Conservation (phyloP, 2,113 vertebrate species). For the Heloderma charlesbogerti region DNA sequence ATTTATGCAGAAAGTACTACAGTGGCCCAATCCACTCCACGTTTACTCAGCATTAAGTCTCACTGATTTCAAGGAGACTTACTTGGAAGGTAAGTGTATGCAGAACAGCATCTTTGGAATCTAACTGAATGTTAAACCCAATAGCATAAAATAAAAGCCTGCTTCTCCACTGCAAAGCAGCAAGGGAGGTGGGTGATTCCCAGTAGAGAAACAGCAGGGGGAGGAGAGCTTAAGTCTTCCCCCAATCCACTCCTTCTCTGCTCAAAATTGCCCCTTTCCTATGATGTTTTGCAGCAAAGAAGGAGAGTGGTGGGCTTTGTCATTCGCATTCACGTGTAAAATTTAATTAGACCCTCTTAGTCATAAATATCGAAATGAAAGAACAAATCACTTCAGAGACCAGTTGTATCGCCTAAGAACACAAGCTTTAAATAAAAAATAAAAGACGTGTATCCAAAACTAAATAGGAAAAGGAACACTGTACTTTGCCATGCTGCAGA, state of each 20-base stretch:
- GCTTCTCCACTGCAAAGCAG: background rate
- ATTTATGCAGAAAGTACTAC: background rate
- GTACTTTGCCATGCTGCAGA: slow-evolving; percentile 27
- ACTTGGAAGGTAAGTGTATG: background rate
- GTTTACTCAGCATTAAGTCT: background rate
- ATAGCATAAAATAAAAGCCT: background rate
- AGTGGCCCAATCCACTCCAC: too few relatives aligned
- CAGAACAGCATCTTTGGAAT: background rate
- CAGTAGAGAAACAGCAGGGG: background rate
- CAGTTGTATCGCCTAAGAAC: accelerated
- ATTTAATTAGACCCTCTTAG: too few relatives aligned
- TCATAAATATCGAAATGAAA: slow-evolving; percentile 36
- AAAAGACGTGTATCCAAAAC: slow-evolving; percentile 38
- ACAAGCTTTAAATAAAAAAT: background rate
- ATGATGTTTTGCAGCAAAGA: background rate
- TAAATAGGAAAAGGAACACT: slow-evolving; percentile 57
- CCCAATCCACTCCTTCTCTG: background rate
- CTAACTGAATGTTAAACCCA: background rate
- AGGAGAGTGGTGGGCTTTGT: background rate
- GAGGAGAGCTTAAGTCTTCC: background rate
- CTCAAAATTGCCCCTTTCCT: background rate
- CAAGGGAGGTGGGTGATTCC: background rate
- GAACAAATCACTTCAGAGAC: slow-evolving; percentile 29
- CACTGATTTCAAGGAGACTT: background rate
- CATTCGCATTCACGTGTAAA: too few relatives aligned